phyloP scores from a whole-genome alignment of 2,797 vertebrate genomes.

The Gallinago nigripennis region DNA sequence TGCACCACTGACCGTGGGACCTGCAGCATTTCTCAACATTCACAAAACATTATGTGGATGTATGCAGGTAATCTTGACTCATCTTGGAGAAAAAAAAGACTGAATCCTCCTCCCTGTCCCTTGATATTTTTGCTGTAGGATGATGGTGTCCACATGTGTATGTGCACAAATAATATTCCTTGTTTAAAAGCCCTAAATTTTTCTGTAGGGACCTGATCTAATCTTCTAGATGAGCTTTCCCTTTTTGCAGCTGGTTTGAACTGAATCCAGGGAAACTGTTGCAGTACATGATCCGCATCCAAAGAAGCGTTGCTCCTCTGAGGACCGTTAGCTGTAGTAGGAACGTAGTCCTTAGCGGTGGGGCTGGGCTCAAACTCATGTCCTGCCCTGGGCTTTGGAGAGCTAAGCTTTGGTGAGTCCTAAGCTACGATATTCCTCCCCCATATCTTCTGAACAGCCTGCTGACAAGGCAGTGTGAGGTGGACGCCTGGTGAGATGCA shows the following conservation, averaged over 20 bases:
- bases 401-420: background rate
- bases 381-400: background rate
- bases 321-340: background rate
- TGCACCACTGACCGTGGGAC: rapidly evolving
- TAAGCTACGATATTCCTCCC: background rate
- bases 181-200: background rate
- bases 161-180: background rate
- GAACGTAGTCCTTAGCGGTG: background rate
- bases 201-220: background rate
- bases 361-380: background rate
- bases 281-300: background rate
- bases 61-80: background rate
- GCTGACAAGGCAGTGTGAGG: background rate
- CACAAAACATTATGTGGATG: background rate
- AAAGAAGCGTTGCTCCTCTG: background rate
- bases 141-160: background rate
- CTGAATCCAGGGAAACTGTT: background rate
- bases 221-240: background rate
- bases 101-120: background rate
- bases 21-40: background rate
- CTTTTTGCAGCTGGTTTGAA: slow-evolving; percentile 34
- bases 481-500: rapidly evolving
- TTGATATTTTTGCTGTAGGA: background rate
- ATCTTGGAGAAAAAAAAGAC: background rate
- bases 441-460: rapidly evolving